These are phyloP conservation scores for Hipposideros larvatus DNA, from an alignment of 2,797 vertebrate species.

Conservation along the genomic window DNA sequence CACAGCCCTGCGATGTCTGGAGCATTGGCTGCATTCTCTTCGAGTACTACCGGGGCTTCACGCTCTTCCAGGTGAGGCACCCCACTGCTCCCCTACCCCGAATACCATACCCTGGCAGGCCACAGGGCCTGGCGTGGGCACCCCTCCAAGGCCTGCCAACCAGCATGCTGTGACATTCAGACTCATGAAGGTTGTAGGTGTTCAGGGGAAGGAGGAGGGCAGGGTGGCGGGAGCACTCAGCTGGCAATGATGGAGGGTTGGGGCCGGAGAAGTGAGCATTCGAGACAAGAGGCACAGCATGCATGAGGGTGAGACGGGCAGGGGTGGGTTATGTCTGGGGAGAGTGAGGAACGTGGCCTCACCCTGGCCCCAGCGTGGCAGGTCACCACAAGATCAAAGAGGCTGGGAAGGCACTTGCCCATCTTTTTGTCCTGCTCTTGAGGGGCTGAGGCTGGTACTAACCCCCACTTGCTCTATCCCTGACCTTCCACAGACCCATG, in stretches of 20 bases:
- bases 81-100: background rate
- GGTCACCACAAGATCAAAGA: background rate
- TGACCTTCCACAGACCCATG: slow-evolving; percentile 87
- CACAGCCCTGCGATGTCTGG: slow-evolving; percentile 91
- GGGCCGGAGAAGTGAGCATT: background rate
- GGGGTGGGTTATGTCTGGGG: background rate
- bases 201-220: background rate
- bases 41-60: slow-evolving; percentile 91
- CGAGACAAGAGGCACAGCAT: background rate
- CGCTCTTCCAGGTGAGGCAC: slow-evolving; percentile 89
- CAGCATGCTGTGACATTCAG: background rate
- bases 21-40: slow-evolving; percentile 91
- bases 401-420: background rate
- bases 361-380: background rate
- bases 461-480: background rate
- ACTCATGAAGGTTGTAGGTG: background rate
- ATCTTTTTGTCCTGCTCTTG: background rate
- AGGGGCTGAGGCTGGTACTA: background rate
- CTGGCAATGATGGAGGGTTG: background rate
- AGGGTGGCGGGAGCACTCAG: background rate
- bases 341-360: background rate
- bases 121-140: background rate
- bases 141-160: background rate
- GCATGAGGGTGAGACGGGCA: background rate
- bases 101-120: background rate